Evolutionary conservation across 2,113 vertebrate genomes (phyloP).

Genomic region (Carettochelys insculpta): DNA sequence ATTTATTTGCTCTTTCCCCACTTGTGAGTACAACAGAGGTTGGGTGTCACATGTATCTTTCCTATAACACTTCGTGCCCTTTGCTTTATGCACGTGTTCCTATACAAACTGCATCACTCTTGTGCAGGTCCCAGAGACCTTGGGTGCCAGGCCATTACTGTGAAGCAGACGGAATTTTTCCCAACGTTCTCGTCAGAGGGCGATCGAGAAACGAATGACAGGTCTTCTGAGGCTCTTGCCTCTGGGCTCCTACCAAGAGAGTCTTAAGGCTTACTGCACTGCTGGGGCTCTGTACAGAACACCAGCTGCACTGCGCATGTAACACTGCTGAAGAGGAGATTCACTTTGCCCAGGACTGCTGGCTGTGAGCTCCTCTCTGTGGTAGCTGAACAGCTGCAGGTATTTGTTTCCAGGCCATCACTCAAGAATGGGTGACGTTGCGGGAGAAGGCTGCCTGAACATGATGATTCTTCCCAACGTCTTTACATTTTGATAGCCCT

Average conservation of each 20-base stretch:
- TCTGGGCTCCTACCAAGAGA: constrained; percentile 52
- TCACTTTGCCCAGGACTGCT: background rate
- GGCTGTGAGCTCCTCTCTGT: background rate
- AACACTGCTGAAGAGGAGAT: background rate
- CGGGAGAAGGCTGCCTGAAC: background rate
- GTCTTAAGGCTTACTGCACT: constrained; percentile 49
- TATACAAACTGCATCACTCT: constrained; percentile 10
- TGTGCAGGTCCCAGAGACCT: background rate
- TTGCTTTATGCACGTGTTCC: background rate
- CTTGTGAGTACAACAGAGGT: background rate
- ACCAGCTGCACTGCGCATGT: background rate
- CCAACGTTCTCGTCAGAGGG: constrained; percentile 4
- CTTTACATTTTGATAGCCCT: no score
- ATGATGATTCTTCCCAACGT: no score
- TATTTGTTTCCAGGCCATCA: background rate
- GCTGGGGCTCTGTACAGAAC: background rate
- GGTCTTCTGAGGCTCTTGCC: constrained; percentile 38
- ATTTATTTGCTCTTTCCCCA: background rate
- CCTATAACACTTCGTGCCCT: background rate
- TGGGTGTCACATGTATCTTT: background rate
- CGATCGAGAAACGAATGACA: constrained; percentile 62
- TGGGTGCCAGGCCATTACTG: constrained; percentile 35
- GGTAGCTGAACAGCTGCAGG: background rate
- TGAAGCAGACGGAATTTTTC: constrained; percentile 50
- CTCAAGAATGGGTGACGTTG: background rate